Percentiles rank a stretch among this genome's conserved stretches.
phyloP scores from a whole-genome alignment of 1,140 invertebrate species.

The Aplysia californica region DNA sequence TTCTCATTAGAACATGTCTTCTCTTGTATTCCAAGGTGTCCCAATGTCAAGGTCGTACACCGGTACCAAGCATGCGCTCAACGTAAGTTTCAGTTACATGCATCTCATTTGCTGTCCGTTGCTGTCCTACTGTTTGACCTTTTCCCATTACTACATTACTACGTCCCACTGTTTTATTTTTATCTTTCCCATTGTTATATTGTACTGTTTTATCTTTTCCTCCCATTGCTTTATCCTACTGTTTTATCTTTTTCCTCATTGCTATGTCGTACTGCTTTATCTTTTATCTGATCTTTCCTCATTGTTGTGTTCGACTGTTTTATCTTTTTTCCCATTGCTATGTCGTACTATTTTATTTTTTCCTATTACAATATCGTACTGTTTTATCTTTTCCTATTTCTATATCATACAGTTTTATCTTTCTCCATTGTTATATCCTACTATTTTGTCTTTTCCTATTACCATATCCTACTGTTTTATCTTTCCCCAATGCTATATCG shows the following conservation, averaged over 20 bases:
- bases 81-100: background rate
- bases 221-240: background rate
- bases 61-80: conserved; percentile 82
- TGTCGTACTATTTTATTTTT: no score
- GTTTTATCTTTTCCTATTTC: background rate
- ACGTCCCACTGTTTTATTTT: background rate
- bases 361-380: no score
- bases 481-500: background rate
- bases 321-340: background rate
- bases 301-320: background rate
- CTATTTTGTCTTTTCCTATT: no score
- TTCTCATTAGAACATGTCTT: no score
- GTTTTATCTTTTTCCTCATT: background rate
- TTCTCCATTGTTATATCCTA: no score
- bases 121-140: background rate
- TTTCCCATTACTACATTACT: background rate
- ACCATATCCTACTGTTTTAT: no score
- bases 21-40: conserved; percentile 64
- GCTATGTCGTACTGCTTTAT: no score
- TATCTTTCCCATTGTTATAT: no score
- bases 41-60: conserved; percentile 83
- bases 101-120: background rate
- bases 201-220: no score
- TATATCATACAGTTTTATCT: background rate
- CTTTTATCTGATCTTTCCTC: no score